Conservation (phyloP, 2,113 vertebrate species). For the Ptyas mucosa region DNA sequence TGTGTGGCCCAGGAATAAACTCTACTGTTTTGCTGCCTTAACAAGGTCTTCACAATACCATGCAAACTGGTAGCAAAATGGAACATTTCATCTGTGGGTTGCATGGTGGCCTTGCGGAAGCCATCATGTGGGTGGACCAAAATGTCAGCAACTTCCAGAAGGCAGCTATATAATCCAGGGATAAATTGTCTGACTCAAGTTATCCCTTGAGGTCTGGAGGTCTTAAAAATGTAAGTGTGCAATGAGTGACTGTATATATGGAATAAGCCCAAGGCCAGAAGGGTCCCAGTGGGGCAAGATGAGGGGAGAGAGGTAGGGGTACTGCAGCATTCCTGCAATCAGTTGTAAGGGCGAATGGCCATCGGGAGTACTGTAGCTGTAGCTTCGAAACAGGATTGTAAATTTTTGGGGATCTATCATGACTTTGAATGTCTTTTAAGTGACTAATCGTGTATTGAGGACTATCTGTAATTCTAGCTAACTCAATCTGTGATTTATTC, state of each 20-base stretch:
- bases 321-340: neutral
- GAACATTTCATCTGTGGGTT: neutral
- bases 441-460: neutral
- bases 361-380: neutral
- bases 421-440: neutral
- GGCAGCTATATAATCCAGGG: neutral
- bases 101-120: neutral
- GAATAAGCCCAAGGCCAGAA: neutral
- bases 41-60: neutral
- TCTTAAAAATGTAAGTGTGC: neutral
- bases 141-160: neutral
- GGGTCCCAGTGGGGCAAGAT: neutral
- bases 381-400: neutral
- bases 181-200: neutral
- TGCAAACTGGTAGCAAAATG: neutral
- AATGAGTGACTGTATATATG: neutral
- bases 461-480: conserved; percentile 51
- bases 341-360: neutral
- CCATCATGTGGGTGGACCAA: neutral
- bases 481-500: neutral
- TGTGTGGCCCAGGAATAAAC: no score
- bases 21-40: neutral
- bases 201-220: neutral
- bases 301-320: neutral
- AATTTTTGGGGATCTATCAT: neutral